Evolutionary conservation across 2,113 vertebrate species (phyloP), one percentile per base, ranked within the genome.

Genomic region (Cochlearius cochlearius): DNA sequence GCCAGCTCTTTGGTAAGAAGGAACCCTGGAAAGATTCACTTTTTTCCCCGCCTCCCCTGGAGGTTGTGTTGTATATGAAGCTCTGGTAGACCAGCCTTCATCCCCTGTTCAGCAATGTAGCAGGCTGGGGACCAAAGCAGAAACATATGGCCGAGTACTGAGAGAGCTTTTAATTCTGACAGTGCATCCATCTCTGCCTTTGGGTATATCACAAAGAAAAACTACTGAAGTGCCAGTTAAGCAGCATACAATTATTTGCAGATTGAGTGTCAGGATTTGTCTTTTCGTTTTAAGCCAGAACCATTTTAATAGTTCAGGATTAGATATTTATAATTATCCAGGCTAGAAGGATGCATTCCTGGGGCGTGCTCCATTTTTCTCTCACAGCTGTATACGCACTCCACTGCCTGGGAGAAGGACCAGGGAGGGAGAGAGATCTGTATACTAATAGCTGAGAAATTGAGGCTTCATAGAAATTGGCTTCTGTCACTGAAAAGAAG

Each of bases 161-260:
- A 94, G 64, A 52, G 53, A 68, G 56, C 49, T 91, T 92, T 85
- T 85, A 82, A 36, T 95, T 97, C 66, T 95, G 91, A 78, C 91
- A 95, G 49, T 34, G 53, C 56, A 91, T 96, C 77, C 66, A 91
- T 95, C 88, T 95, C 77, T 91, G 94, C 62, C 66, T 92, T 94
- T 27, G 4, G 66, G 62, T 85, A 63, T 49, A 91, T 75, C 80
- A 68, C n/a, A 72, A 72, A 89, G 47, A 39, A 93, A 93, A 94
- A 75, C 52, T 69, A 88, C 69, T 75, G 20, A 95, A 87, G 29
- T 81, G 69, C 32, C 88, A 87, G 80, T 78, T 89, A 86, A 78
- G 36, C 60, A 72, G 27, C 25, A 58, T 49, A 79, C 27, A 81
- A 95, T 94, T 90, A 94, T 92, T 89, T 91, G 49, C 91, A 92